A percentile compares a stretch with the other conserved stretches of the same genome.
phyloP scores from a whole-genome alignment of 2,797 vertebrate genomes.

The Lagocephalus sceleratus region DNA sequence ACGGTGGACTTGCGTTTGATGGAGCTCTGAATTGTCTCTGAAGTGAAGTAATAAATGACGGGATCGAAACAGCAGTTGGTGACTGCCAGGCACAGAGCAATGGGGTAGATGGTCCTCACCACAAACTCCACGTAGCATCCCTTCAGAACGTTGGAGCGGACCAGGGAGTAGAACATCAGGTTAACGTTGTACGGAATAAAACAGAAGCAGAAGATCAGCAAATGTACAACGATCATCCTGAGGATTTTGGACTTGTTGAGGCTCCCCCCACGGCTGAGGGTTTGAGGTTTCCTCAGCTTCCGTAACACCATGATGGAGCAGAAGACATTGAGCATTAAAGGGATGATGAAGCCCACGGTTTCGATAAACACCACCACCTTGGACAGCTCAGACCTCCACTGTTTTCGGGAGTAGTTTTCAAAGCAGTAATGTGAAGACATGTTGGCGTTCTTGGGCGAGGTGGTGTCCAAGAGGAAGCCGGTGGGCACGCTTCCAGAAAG shows the following conservation, averaged over 20 bases:
- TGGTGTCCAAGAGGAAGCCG: slow-evolving; percentile 78
- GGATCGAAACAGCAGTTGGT: slow-evolving; percentile 98
- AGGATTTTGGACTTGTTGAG: slow-evolving; percentile 90
- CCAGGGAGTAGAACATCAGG: slow-evolving; percentile 90
- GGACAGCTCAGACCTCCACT: slow-evolving; percentile 87
- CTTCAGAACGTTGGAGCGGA: slow-evolving; percentile 83
- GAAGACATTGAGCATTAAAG: slow-evolving; percentile 87
- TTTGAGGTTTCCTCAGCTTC: slow-evolving; percentile 81
- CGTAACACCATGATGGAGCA: slow-evolving; percentile 88
- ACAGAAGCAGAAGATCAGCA: slow-evolving; percentile 93
- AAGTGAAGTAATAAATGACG: slow-evolving; percentile 96
- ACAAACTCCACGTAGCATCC: slow-evolving; percentile 80
- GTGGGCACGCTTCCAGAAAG: slow-evolving; percentile 84
- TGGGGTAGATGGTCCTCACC: slow-evolving; percentile 89
- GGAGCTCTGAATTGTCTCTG: slow-evolving; percentile 92
- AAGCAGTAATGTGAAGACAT: slow-evolving; percentile 77
- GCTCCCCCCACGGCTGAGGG: slow-evolving; percentile 78
- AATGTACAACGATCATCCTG: slow-evolving; percentile 92
- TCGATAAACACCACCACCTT: slow-evolving; percentile 93
- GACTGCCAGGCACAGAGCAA: slow-evolving; percentile 91
- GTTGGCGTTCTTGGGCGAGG: slow-evolving; percentile 31
- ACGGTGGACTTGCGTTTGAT: slow-evolving; percentile 83
- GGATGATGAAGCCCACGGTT: slow-evolving; percentile 91
- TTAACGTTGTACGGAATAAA: slow-evolving; percentile 95
- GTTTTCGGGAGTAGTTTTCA: slow-evolving; percentile 87